These are phyloP conservation scores for Pseudochirops corinnae DNA, from an alignment of 2,797 vertebrate genomes.

Conservation along the genomic window DNA sequence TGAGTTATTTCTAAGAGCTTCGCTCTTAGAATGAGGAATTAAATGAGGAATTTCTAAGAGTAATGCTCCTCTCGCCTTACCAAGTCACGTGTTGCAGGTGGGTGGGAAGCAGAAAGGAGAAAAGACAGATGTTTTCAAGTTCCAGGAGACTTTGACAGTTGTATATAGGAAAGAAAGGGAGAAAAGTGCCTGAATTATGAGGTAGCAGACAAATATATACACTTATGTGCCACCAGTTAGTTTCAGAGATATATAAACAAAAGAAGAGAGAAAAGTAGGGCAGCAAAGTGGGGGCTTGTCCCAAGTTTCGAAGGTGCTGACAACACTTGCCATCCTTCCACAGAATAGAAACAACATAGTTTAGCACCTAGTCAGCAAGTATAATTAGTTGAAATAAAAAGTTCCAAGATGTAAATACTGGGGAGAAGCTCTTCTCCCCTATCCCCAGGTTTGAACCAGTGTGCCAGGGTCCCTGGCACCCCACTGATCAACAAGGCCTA, in stretches of 20 bases:
- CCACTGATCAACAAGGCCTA: background rate
- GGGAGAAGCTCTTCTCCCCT: background rate
- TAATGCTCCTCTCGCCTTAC: background rate
- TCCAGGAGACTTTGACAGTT: background rate
- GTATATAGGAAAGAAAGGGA: background rate
- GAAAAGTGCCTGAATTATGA: background rate
- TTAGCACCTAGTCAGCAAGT: background rate
- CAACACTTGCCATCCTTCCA: background rate
- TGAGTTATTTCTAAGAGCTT: background rate
- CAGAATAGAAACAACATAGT: background rate
- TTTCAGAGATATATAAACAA: background rate
- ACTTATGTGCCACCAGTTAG: background rate
- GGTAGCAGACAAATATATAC: background rate
- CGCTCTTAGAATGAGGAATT: background rate
- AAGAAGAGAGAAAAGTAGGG: background rate
- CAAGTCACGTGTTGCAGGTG: background rate
- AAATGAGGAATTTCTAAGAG: background rate
- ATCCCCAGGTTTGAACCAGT: background rate
- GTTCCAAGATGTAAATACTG: background rate
- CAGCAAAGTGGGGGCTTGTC: background rate
- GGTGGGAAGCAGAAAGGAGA: background rate
- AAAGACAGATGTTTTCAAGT: background rate
- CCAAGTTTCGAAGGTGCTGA: background rate
- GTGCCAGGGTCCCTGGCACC: background rate
- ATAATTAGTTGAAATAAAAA: background rate